Evolutionary conservation across 2,797 vertebrate genomes (phyloP).

Genomic region (Poeciliopsis infans): DNA sequence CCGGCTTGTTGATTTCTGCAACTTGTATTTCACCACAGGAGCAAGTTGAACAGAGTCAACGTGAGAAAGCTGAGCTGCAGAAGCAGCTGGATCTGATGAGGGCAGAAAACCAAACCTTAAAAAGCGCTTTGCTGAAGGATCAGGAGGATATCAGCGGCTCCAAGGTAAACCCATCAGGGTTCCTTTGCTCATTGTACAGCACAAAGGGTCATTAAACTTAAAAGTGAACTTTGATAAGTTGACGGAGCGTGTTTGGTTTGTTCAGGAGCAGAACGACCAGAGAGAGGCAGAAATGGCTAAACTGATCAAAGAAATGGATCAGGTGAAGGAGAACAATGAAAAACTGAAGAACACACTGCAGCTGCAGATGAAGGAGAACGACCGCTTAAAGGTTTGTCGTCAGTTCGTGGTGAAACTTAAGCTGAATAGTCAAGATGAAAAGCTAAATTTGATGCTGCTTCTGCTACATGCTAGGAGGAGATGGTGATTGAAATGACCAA

Average conservation of each 20-base stretch:
- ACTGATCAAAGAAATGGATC: slow-evolving; percentile 55
- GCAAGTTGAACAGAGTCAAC: slow-evolving; percentile 82
- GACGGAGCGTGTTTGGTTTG: slow-evolving; percentile 11
- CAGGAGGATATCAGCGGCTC: slow-evolving; percentile 51
- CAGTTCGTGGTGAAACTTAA: not conserved
- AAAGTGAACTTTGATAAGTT: slow-evolving; percentile 30
- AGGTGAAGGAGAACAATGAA: slow-evolving; percentile 47
- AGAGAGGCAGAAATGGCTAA: slow-evolving; percentile 67
- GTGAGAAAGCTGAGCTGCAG: slow-evolving; percentile 69
- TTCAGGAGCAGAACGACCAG: slow-evolving; percentile 81
- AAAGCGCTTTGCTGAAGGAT: slow-evolving; percentile 55
- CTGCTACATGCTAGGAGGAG: slow-evolving; percentile 40
- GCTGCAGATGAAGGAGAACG: slow-evolving; percentile 58
- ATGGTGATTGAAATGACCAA: slow-evolving; percentile 29
- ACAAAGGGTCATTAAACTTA: not conserved
- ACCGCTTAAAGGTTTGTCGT: slow-evolving; percentile 66
- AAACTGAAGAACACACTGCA: slow-evolving; percentile 45
- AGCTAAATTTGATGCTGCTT: not conserved
- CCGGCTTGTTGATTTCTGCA: slow-evolving; percentile 11
- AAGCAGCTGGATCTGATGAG: slow-evolving; percentile 50
- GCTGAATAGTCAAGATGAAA: not conserved
- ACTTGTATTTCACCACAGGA: slow-evolving; percentile 69
- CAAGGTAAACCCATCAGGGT: slow-evolving; percentile 57
- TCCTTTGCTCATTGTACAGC: slow-evolving; percentile 16
- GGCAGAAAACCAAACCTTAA: slow-evolving; percentile 58